Percentiles rank a stretch among this genome's conserved stretches.
These are phyloP conservation scores for Channa argus DNA, from an alignment of 2,113 vertebrate species.

Conservation along the genomic window DNA sequence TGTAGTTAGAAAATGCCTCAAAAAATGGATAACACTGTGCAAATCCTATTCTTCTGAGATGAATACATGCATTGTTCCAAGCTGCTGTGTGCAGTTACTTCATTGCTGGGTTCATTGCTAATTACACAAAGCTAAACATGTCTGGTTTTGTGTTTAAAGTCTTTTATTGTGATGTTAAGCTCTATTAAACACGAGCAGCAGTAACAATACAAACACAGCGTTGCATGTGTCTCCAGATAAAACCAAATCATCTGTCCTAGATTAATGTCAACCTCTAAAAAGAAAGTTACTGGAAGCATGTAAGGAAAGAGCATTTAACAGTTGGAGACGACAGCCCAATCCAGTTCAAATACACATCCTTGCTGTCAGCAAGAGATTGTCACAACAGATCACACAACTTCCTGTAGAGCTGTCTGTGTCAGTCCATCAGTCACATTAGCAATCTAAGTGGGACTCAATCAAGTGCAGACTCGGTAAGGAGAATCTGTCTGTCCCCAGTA, in stretches of 20 bases:
- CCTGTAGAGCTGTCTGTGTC: constrained; percentile 63
- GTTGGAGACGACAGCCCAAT: constrained; percentile 27
- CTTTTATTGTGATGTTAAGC: neutral
- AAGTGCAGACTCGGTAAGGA: constrained; percentile 68
- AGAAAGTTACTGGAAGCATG: neutral
- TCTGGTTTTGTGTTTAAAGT: constrained; percentile 13
- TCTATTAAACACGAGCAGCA: neutral
- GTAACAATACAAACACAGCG: neutral
- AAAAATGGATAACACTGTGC: constrained; percentile 27
- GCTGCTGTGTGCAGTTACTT: constrained; percentile 3
- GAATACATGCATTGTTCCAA: constrained; percentile 28
- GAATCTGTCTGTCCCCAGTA: constrained; percentile 71
- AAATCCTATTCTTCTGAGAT: constrained; percentile 20
- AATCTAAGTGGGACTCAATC: constrained; percentile 77
- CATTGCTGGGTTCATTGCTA: constrained; percentile 1
- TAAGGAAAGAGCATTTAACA: constrained; percentile 43
- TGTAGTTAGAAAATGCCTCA: constrained; percentile 19
- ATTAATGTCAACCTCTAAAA: constrained; percentile 3
- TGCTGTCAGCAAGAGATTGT: constrained; percentile 43
- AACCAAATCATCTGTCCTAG: constrained; percentile 10
- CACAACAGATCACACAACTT: constrained; percentile 58
- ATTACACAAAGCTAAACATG: constrained; percentile 6
- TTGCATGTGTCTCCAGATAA: neutral
- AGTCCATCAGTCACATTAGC: constrained; percentile 78
- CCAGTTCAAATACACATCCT: constrained; percentile 30